Conservation (phyloP, 2,113 vertebrate species). For the Gnathonemus echidnorhynchus region DNA sequence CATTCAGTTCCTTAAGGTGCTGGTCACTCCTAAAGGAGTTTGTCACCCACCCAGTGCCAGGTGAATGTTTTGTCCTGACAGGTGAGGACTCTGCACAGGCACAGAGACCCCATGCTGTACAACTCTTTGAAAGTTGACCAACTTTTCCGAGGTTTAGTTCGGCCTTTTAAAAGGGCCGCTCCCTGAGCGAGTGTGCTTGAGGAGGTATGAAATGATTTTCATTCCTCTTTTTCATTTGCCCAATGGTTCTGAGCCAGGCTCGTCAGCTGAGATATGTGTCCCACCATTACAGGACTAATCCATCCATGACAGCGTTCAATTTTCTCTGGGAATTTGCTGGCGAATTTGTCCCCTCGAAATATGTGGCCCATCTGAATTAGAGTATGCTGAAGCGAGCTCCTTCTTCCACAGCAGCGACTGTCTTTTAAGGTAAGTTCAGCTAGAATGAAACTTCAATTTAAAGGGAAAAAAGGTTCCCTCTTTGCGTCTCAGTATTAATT, state of each 20-base stretch:
- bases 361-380: conserved; percentile 77
- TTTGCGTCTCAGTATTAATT: conserved; percentile 19
- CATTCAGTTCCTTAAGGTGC: background rate
- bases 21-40: background rate
- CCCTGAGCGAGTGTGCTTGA: conserved; percentile 74
- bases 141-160: background rate
- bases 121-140: conserved; percentile 21
- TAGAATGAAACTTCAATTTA: conserved; percentile 66
- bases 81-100: background rate
- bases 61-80: background rate
- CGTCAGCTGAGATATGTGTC: conserved; percentile 88
- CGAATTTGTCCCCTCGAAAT: conserved; percentile 72
- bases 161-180: conserved; percentile 35
- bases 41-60: background rate
- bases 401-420: conserved; percentile 64
- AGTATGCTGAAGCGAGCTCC: conserved; percentile 70
- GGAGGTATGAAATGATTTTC: conserved; percentile 99
- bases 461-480: conserved; percentile 26
- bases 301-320: conserved; percentile 99
- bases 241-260: conserved; percentile 78
- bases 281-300: conserved; percentile 96
- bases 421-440: conserved; percentile 67
- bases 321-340: conserved; percentile 90
- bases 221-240: conserved; percentile 86
- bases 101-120: background rate